Evolutionary conservation across 2,888 invertebrate genomes (phyloP).

Genomic region (Leucophora obtusa): DNA sequence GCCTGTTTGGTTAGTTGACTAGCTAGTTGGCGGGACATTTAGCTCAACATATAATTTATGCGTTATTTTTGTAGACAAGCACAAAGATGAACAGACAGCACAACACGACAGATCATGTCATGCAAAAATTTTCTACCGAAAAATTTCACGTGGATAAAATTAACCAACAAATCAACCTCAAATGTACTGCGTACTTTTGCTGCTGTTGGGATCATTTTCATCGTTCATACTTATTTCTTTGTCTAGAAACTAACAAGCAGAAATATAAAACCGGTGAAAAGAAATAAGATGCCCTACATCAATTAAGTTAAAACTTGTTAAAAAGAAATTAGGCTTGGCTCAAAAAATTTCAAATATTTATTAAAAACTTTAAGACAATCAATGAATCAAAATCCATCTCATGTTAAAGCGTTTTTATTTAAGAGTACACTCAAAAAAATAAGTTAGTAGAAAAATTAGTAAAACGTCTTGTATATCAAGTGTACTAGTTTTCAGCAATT

Average conservation of each 20-base stretch:
- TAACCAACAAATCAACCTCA: background rate
- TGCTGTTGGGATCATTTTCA: background rate
- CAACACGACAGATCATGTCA: constrained; percentile 60
- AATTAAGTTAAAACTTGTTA: too few relatives aligned
- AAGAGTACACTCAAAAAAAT: too few relatives aligned
- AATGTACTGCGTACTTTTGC: background rate
- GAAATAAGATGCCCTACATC: background rate
- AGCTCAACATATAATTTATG: constrained; percentile 60
- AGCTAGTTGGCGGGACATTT: constrained; percentile 35
- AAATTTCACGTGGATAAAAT: constrained; percentile 52
- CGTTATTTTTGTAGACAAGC: constrained; percentile 64
- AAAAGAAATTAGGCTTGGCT: too few relatives aligned
- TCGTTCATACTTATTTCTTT: background rate
- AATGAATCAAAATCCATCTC: too few relatives aligned
- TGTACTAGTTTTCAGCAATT: too few relatives aligned
- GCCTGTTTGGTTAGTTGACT: constrained; percentile 18
- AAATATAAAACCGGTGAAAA: background rate
- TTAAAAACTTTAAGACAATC: too few relatives aligned
- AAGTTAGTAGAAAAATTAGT: too few relatives aligned
- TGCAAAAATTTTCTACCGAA: constrained; percentile 29
- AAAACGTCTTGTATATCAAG: too few relatives aligned
- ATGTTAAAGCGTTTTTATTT: too few relatives aligned
- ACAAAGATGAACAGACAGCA: constrained; percentile 56
- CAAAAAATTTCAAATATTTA: too few relatives aligned
- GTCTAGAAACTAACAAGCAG: constrained; percentile 4